Evolutionary conservation across 2,113 vertebrate species (phyloP).

Genomic region (Suncus etruscus): DNA sequence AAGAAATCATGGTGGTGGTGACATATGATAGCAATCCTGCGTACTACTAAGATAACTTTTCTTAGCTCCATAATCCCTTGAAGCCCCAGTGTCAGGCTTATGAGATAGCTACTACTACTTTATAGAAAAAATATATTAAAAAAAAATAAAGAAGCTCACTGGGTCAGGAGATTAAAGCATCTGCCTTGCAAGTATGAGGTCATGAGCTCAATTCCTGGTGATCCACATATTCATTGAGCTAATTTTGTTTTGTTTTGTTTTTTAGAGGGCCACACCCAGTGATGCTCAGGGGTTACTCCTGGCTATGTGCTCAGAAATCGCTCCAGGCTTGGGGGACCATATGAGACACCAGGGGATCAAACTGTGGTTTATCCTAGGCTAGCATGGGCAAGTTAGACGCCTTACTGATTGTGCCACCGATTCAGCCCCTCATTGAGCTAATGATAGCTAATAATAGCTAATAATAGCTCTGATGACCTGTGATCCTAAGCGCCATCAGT

Average conservation of each 20-base stretch:
- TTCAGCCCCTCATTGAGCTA: conserved; percentile 34
- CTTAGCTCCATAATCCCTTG: not conserved
- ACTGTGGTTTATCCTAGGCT: too few relatives aligned
- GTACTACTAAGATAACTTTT: not conserved
- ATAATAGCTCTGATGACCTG: too few relatives aligned
- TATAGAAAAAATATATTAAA: not conserved
- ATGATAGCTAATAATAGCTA: too few relatives aligned
- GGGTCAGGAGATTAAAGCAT: not conserved
- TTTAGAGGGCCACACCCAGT: too few relatives aligned
- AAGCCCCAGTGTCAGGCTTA: not conserved
- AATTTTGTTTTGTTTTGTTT: too few relatives aligned
- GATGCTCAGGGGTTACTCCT: too few relatives aligned
- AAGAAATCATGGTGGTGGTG: not conserved
- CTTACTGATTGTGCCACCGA: not conserved
- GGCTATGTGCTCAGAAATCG: too few relatives aligned
- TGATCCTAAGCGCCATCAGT: conserved; percentile 11
- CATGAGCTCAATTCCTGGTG: too few relatives aligned
- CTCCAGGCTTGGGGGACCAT: too few relatives aligned
- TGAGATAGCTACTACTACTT: not conserved
- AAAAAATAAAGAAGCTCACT: not conserved
- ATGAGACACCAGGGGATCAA: too few relatives aligned
- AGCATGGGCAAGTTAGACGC: too few relatives aligned
- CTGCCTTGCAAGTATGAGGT: too few relatives aligned
- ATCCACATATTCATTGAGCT: not conserved
- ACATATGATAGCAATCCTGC: not conserved